Percentiles rank a stretch among this genome's conserved stretches.
Conservation (phyloP, 2,888 invertebrate species). For the Megalurothrips usitatus region DNA sequence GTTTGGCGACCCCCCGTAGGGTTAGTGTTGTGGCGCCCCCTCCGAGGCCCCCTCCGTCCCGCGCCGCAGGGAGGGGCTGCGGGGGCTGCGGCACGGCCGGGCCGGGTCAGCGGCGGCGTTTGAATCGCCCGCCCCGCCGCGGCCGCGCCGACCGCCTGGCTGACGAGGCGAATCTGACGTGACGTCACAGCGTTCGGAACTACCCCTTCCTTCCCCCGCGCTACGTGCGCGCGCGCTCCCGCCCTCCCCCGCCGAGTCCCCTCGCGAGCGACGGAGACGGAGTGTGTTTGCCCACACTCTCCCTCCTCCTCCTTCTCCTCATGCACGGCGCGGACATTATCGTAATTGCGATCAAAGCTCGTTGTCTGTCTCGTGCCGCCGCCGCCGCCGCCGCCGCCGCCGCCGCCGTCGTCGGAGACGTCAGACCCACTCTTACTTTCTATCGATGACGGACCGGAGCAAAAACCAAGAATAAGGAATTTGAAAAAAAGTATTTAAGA, state of each 20-base stretch:
- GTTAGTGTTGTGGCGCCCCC: neutral
- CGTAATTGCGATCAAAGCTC: conserved; percentile 15
- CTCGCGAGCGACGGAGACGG: neutral
- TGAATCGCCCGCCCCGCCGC: neutral
- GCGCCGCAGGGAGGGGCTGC: no score
- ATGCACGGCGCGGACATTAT: neutral
- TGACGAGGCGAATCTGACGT: no score
- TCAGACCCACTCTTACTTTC: neutral
- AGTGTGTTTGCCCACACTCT: neutral
- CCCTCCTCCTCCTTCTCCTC: no score
- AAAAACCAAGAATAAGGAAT: no score
- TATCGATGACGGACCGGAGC: neutral
- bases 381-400: neutral
- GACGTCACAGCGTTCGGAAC: no score
- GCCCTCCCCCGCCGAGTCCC: no score
- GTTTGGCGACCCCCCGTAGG: neutral
- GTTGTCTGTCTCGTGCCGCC: no score
- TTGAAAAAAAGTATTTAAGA: neutral
- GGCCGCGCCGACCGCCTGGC: no score
- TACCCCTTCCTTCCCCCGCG: neutral
- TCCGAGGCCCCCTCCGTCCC: no score
- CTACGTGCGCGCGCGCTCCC: neutral
- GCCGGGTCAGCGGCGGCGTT: neutral
- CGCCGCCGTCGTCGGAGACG: no score
- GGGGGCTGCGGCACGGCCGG: no score